Evolutionary conservation across 2,797 vertebrate species (phyloP).

Genomic region (Anolis apletophallus): DNA sequence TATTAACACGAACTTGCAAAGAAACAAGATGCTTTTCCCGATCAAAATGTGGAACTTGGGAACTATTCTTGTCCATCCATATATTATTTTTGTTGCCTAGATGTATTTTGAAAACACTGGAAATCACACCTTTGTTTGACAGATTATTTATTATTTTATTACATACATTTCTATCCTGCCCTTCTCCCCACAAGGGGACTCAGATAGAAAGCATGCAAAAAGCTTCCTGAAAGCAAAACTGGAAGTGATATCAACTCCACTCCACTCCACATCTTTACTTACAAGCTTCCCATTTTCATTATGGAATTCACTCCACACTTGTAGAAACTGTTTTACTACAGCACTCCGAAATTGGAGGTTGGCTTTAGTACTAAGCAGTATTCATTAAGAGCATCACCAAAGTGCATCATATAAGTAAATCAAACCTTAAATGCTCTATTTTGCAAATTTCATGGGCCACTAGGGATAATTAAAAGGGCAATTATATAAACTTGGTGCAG

Average conservation of each 20-base stretch:
- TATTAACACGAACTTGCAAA: constrained; percentile 14
- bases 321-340: constrained; percentile 55
- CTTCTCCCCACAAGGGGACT: no score
- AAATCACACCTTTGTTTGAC: constrained; percentile 48
- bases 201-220: constrained; percentile 44
- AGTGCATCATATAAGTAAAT: constrained; percentile 86
- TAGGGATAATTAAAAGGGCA: constrained; percentile 88
- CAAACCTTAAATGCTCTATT: constrained; percentile 83
- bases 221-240: constrained; percentile 48
- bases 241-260: constrained; percentile 13
- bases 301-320: neutral
- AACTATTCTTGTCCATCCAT: constrained; percentile 29
- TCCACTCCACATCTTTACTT: constrained; percentile 9
- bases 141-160: no score
- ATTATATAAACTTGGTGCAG: constrained; percentile 86
- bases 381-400: constrained; percentile 82
- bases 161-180: no score
- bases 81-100: constrained; percentile 16
- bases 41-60: constrained; percentile 44
- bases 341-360: constrained; percentile 72
- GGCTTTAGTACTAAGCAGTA: constrained; percentile 80
- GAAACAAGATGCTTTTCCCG: neutral
- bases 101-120: constrained; percentile 44
- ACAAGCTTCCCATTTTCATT: constrained; percentile 48
- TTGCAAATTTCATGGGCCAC: constrained; percentile 87